These are phyloP conservation scores for Troilus luridus DNA, from an alignment of 2,888 invertebrate genomes.

Conservation along the genomic window DNA sequence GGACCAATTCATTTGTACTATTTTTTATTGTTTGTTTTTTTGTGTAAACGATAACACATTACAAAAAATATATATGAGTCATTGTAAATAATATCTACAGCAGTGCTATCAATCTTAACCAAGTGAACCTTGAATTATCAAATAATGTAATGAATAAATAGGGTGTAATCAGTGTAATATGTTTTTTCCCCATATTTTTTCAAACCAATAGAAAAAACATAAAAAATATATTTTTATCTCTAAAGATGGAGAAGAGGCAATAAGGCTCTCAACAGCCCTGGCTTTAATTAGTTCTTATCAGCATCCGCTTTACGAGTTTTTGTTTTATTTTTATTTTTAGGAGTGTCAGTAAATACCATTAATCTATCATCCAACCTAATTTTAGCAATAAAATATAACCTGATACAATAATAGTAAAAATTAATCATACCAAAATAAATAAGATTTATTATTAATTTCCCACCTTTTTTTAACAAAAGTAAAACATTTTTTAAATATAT, in stretches of 20 bases:
- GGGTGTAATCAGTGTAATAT: too few species aligned
- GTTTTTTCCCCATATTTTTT: background rate
- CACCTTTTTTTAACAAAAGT: too few species aligned
- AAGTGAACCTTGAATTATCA: too few species aligned
- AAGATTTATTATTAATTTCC: background rate
- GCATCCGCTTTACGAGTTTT: background rate
- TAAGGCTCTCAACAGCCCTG: background rate
- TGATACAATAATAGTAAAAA: background rate
- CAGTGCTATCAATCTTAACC: too few species aligned
- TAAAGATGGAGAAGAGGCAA: background rate
- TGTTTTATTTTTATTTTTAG: background rate
- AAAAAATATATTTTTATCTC: background rate
- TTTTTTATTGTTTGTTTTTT: too few species aligned
- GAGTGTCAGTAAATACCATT: background rate
- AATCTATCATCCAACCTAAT: background rate
- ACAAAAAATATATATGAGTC: too few species aligned
- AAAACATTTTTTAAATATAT: too few species aligned
- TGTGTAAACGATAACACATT: too few species aligned
- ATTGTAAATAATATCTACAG: too few species aligned
- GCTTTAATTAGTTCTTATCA: background rate
- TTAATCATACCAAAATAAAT: background rate
- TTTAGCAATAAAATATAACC: background rate
- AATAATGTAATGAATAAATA: too few species aligned
- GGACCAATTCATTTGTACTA: too few species aligned
- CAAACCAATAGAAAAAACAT: background rate